Evolutionary conservation across 2,797 vertebrate genomes (phyloP).

Genomic region (Phalanger gymnotis): DNA sequence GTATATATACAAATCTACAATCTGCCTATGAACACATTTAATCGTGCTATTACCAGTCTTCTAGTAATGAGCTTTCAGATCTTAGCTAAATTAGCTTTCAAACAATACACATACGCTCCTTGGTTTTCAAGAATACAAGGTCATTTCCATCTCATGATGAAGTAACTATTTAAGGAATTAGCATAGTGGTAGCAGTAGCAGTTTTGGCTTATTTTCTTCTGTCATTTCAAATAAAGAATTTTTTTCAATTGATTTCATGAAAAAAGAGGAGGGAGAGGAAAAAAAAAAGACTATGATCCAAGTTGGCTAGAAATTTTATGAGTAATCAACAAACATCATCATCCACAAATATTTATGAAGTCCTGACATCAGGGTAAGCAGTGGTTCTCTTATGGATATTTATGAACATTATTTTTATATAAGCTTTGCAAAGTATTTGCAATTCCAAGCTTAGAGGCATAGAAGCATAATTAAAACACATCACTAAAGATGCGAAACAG

Average conservation of each 20-base stretch:
- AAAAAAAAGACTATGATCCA: neutral
- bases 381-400: neutral
- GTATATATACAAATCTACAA: neutral
- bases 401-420: neutral
- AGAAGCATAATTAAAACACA: slow-evolving; percentile 73
- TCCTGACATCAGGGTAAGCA: neutral
- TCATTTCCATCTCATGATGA: neutral
- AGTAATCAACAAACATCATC: neutral
- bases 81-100: neutral
- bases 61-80: neutral
- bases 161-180: neutral
- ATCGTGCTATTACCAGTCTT: neutral
- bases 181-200: neutral
- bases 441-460: neutral
- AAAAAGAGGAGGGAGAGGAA: neutral
- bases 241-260: neutral
- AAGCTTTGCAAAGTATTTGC: neutral
- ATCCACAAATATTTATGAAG: neutral
- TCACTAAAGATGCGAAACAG: slow-evolving; percentile 68
- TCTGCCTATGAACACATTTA: neutral
- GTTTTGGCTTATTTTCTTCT: neutral
- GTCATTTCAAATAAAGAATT: neutral
- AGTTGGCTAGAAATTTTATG: neutral
- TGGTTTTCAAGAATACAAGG: neutral
- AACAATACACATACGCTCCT: too few species aligned